Evolutionary conservation across 2,797 vertebrate genomes (phyloP), one percentile per base, ranked within the genome.

Genomic region (Myotis vivesi): DNA sequence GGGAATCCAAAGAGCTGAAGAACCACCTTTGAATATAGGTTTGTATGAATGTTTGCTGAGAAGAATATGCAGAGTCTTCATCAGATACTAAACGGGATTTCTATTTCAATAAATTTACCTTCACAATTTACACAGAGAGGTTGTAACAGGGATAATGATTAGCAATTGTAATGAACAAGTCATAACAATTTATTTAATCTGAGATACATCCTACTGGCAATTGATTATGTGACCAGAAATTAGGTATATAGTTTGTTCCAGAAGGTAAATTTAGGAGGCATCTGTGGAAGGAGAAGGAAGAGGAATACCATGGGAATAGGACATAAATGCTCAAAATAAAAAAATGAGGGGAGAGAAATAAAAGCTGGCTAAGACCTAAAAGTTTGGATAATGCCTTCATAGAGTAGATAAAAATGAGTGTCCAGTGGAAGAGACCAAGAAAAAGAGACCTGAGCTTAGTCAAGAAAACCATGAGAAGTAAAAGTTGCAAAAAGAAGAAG

Each of bases 1-100:
- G 9, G 51, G n/a, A 69, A 92, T 59, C 71, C 57, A 75, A 76
- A 44, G 15, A 66, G 13, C 30, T 88, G 92, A 93, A 22, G 30
- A 91, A 79, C 12, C 25, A 57, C 7, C 19, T 23, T 71, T 68
- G 11, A 89, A 87, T 51, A 59, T 36, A 46, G 30, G 4, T 82
- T 86, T 92, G 16, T 19, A 81, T 17, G 11, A 76, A n/a, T 4
- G 16, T 55, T 87, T 71, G 19, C 83, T 73, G 28, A 83, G 73
- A 81, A 87, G 8, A 88, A 92, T 89, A 83, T 75, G 64, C 55
- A 94, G 25, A 91, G 30, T 53, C 25, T 91, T 91, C 49, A 51
- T 87, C 36, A 87, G 13, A 77, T 57, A 87, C 23, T 57, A 13
- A 92, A 84, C 59, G 33, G 38, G 23, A 57, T 81, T 71, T 94